Evolutionary conservation across 2,113 vertebrate species (phyloP), one percentile per base, ranked within the genome.

Genomic region (Takifugu bimaculatus): DNA sequence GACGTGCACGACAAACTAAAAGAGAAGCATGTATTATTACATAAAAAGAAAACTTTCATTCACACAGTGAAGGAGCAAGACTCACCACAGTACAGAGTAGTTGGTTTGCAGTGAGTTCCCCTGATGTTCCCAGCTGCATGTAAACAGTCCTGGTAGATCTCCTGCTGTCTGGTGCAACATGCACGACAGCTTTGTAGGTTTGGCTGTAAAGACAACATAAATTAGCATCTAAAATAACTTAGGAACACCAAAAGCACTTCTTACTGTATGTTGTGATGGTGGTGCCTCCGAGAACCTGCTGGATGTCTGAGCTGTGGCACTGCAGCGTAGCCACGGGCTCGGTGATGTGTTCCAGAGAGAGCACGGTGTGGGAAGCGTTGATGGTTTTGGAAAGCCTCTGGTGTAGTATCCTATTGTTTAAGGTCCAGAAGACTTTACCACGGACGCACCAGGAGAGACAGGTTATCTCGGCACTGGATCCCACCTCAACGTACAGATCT

Each of bases 61-160:
- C 9, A 4, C 35, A 32, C 47, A 48, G 2, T 45, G 57, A 58
- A 47, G 25, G 52, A 42, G 9, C 42, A 55, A 57, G 54, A 65
- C 78, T n/a, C 55, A 83, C 85, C 13, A 1, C 27, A 66, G 6
- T 0, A 86, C 51, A 1, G 60, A 68, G 67, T 88, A 89, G 25
- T 39, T 74, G 52, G 79, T 45, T 14, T 35, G 1, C 3, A 13
- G 0, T 42, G 45, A 25, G 14, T 59, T 6, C 1, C 2, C 32
- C 1, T 51, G 29, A 68, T 89, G 80, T 27, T 83, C 50, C 88
- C 88, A 89, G 20, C 1, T 72, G 71, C 88, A 89, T 0, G 47
- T 80, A 1, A 88, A 53, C 2, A 13, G 5, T 0, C 77, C 1
- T 7, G 78, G 77, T 1, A 2, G 0, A 27, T 27, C 15, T 0